A percentile compares a stretch with the other conserved stretches of the same genome.
These are phyloP conservation scores for Eulithis testata DNA, from an alignment of 2,888 invertebrate genomes.

Conservation along the genomic window DNA sequence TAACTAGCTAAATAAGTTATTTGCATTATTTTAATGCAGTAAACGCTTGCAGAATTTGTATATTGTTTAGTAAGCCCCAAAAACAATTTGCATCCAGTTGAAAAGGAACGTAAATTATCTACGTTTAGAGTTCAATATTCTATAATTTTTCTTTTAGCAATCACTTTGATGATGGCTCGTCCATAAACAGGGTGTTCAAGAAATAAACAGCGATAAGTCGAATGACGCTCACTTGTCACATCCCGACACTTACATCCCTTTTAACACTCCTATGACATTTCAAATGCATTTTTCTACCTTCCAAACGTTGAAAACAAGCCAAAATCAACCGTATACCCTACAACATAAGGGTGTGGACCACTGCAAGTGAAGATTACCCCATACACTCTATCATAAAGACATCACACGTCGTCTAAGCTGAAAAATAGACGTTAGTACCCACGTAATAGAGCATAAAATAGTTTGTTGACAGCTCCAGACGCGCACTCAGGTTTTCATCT, in stretches of 20 bases:
- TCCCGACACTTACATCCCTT: slow-evolving; percentile 30
- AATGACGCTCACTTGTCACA: slow-evolving; percentile 18
- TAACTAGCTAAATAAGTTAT: no score
- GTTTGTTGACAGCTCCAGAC: slow-evolving; percentile 37
- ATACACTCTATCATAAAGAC: slow-evolving; percentile 17
- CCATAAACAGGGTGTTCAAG: background rate
- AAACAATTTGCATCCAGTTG: no score
- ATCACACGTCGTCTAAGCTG: slow-evolving; percentile 18
- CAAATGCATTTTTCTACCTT: slow-evolving; percentile 42
- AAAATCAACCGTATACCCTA: slow-evolving; percentile 13
- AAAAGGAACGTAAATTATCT: no score
- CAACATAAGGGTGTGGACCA: slow-evolving; percentile 3
- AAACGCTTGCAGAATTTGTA: no score
- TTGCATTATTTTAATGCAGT: no score
- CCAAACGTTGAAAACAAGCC: slow-evolving; percentile 1
- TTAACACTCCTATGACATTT: slow-evolving; percentile 41
- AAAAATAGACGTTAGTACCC: slow-evolving; percentile 32
- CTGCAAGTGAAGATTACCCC: background rate
- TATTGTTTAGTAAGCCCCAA: no score
- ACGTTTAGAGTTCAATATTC: no score
- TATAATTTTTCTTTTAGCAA: no score
- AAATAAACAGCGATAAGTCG: background rate
- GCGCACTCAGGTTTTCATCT: slow-evolving; percentile 46
- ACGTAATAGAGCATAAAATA: slow-evolving; percentile 39
- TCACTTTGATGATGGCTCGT: background rate